Evolutionary conservation across 2,888 invertebrate genomes (phyloP), one percentile per base, ranked within the genome.

Genomic region (Oscheius sp.): DNA sequence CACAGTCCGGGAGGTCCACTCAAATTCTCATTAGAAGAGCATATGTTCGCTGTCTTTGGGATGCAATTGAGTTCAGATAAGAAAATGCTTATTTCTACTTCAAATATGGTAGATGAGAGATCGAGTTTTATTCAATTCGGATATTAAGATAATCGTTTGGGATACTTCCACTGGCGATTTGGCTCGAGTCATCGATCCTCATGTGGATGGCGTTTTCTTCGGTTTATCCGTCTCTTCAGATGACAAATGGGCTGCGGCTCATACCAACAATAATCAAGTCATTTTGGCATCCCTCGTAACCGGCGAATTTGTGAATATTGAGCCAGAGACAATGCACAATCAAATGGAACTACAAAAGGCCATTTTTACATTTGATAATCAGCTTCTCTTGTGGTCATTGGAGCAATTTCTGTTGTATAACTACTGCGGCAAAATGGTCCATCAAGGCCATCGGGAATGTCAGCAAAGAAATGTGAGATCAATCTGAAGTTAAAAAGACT

Each of bases 1-100:
- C 96, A 97, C 87, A 96, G 61, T 31, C 97, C 97, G n/a, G 97
- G 97, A 50, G 97, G 97, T 1, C 97, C 97, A 0, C 89, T 97
- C 4, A 96, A 97, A 92, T 97, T 95, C 87, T 96, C 96, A 0
- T 88, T 97, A 50, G 97, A 97, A 89, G 97, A 96, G 0, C 97
- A 98, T 88, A 95, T 95, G 86, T 98, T 97, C 86, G 97, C 96
- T 0, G 94, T 96, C 0, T 96, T 96, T 87, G 94, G 92, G 1
- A 93, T 95, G 87, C 92, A 92, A 12, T 87, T 96, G 29, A 95
- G 95, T 6, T 92, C 93, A 0, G 95, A 96, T 88, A 92, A 91
- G 83, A 91, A 94, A 29, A 94, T 95, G 88, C 92, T 98, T 76
- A 94, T 97, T 0, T 95, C 96, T 1, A 94, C 96, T 81, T 96